phyloP scores from a whole-genome alignment of 2,113 vertebrate species.

The Gopherus flavomarginatus region DNA sequence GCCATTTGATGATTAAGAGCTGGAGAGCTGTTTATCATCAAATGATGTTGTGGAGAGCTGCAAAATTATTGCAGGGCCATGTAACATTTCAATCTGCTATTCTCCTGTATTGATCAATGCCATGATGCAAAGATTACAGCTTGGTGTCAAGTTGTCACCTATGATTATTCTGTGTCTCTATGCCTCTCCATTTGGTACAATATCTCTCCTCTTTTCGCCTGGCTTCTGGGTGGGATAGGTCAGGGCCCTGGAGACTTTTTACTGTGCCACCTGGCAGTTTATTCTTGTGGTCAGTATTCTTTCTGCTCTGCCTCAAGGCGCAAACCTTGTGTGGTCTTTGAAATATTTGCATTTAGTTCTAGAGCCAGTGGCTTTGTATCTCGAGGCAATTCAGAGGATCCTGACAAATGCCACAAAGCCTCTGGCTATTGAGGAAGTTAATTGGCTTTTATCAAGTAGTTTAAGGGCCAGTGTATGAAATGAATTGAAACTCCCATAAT shows the following conservation, averaged over 20 bases:
- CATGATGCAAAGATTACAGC: not conserved
- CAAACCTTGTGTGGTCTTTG: not conserved
- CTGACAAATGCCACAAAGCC: conserved; percentile 12
- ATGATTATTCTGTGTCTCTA: not conserved
- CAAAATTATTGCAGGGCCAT: not conserved
- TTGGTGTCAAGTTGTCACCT: not conserved
- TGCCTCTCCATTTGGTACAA: rapidly evolving
- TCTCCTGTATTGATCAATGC: not conserved
- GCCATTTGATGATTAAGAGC: conserved; percentile 11
- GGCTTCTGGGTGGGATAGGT: not conserved
- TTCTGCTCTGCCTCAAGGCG: not conserved
- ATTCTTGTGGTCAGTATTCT: not conserved
- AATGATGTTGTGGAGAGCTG: not conserved
- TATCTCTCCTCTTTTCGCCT: not conserved
- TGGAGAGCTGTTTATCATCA: not conserved
- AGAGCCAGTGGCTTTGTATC: not conserved
- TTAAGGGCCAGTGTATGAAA: not conserved
- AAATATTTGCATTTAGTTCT: not conserved
- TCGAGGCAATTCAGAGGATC: conserved; percentile 14
- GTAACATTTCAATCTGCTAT: not conserved
- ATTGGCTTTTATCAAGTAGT: not conserved
- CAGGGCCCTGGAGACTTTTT: not conserved
- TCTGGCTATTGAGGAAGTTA: not conserved
- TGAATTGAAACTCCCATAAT: not conserved
- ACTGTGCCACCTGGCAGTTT: not conserved